Base-by-base conservation (phyloP, 2,888 invertebrate genomes). In the Drosophila kokeensis region DNA sequence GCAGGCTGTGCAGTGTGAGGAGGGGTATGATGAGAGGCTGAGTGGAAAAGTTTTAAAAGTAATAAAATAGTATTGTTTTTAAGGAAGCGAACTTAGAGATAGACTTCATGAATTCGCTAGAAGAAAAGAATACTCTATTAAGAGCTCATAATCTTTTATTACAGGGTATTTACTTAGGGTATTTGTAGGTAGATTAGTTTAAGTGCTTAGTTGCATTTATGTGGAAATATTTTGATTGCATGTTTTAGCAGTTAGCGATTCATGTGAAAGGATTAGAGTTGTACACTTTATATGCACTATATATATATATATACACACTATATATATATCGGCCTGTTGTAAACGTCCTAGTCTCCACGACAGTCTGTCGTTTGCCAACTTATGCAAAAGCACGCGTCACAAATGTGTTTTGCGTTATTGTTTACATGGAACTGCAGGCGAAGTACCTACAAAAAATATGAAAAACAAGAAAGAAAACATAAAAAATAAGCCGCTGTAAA, bases 321-420 rank as follows among this genome's bases (percentile, higher is more conserved):
- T 48, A 27, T 59, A 38, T 15, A 24, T 30, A 30, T 30, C 30
- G 30, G 30, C 2, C 0, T 30, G 10, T 10, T 30, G 30, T 30
- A 30, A 30, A 30, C 10, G 30, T 30, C 30, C 58, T 32, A 40
- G 55, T 53, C 42, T 49, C 30, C 21, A 30, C 2, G 21, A 45
- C 21, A 15, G 45, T 61, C 52, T 53, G 45, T 65, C 71, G 45
- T 66, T 70, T 75, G 86, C 83, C 86, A 90, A 87, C 83, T 87
- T 87, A 87, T 87, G 87, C 90, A 90, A 90, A 87, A 90, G 89
- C 87, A 90, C 90, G 87, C 90, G 87, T 90, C 87, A 79, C 80
- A 89, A 89, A 87, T 85, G 84, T 89, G 84, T 90, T 88, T 81
- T 82, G 89, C 24, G 15, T 90, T 86, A 86, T 89, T 87, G 89